Evolutionary conservation across 2,888 invertebrate genomes (phyloP), one percentile per base, ranked within the genome.

Genomic region (Trachelus iudaicus): DNA sequence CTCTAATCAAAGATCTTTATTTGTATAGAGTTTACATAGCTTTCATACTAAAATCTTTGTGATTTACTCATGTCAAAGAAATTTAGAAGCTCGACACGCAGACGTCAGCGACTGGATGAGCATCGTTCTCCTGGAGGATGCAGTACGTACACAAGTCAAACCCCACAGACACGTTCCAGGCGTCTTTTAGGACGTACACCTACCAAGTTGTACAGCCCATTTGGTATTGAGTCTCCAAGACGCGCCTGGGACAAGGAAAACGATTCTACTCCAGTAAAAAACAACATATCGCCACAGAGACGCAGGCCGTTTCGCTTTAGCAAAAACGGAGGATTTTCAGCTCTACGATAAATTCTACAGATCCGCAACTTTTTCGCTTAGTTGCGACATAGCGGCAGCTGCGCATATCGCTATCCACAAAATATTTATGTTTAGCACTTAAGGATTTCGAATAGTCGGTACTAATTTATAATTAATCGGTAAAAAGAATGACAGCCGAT

Each of bases 131-230:
- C 93, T 80, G 69, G 34, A 4, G 83, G 80, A 13, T 86, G 85
- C 75, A 86, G 83, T 74, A 84, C 84, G 9, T 86, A 80, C 77
- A 91, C 91, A 79, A 89, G 90, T 82, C 90, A 91, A 68, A 93
- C 93, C 1, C 93, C 93, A 3, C 92, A 92, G 77, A 91, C 93
- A 1, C 89, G 90, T 77, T 92, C 93, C 0, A 91, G 92, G 56
- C 91, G 92, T 83, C 84, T 93, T n/a, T 86, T 94, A 56, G 94
- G 94, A 9, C 91, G 94, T 69, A 96, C 96, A 34, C 96, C 96
- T 0, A 94, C 95, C 0, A 95, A 95, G 89, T 86, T 96, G 78
- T 96, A 96, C 90, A 96, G 96, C 84, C 96, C 96, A 0, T 96
- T 96, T 86, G 94, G 95, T 11, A 95, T 96, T 69, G 96, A 96